Percentiles rank a stretch among this genome's conserved stretches.
phyloP scores from a whole-genome alignment of 2,888 invertebrate genomes.

The Syritta pipiens region DNA sequence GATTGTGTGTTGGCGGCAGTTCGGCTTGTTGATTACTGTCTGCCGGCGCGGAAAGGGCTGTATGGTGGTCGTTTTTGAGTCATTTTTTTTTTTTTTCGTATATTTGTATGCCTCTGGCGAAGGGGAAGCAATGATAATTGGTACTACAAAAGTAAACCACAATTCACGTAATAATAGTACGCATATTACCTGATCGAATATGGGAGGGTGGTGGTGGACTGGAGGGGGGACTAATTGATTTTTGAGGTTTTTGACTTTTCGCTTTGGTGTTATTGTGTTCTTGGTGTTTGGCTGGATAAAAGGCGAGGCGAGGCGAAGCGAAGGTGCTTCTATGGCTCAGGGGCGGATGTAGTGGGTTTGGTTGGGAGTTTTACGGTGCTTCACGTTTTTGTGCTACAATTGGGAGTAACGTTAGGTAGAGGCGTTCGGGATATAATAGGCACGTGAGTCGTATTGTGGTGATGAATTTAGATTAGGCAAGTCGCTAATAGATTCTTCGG shows the following conservation, averaged over 20 bases:
- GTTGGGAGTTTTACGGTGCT: neutral
- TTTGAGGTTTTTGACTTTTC: constrained; percentile 61
- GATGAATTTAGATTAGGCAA: too few species aligned
- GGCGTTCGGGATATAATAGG: neutral
- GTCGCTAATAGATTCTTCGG: too few species aligned
- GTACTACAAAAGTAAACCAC: constrained; percentile 50
- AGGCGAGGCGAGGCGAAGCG: neutral
- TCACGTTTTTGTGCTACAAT: neutral
- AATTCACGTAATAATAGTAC: constrained; percentile 47
- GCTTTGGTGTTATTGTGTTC: constrained; percentile 9
- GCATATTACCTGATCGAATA: constrained; percentile 43
- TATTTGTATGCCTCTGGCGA: constrained; percentile 2
- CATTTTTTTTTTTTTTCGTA: neutral
- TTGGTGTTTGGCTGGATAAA: neutral
- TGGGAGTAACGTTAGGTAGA: neutral
- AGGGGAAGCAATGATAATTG: constrained; percentile 37
- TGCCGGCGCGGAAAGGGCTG: neutral
- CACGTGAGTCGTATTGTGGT: neutral
- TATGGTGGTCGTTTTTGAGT: constrained; percentile 19
- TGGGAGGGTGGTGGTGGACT: neutral
- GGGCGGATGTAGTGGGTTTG: constrained; percentile 3
- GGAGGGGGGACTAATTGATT: constrained; percentile 43
- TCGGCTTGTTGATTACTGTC: constrained; percentile 38
- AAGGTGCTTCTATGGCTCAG: constrained; percentile 1
- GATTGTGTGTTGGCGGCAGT: neutral